Base-by-base conservation (phyloP, 2,113 vertebrate genomes). In the Perognathus longimembris region DNA sequence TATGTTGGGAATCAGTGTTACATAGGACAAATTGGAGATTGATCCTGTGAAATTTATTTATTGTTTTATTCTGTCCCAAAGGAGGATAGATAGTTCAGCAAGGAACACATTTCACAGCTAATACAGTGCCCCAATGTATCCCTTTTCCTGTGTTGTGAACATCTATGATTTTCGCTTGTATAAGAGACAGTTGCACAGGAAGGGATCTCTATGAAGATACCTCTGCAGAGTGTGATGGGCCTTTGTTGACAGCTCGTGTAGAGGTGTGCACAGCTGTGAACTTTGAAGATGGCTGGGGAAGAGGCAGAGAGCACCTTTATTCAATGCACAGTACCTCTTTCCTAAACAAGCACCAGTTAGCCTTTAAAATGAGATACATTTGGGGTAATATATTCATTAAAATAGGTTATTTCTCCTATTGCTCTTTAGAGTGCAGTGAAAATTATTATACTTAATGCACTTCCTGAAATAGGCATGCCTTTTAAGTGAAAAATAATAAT, bases 401-500 rank as follows among this genome's bases (percentile, higher is more conserved):
- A 92, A 86, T 18, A 20, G 8, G 71, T 86, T 64, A 71, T 92
- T 76, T 76, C 14, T 84, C 71, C 38, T 63, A 84, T 28, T 74
- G 18, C 36, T 90, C 34, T 89, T 93, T 77, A 84, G 8, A 70
- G n/a, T 38, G 7, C 3, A 59, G 18, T 45, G 28, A 5, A 73
- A 87, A 75, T 94, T 94, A 74, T 15, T 67, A 2, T 76, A 32
- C 64, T 22, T 45, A 40, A 89, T 76, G 2, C 2, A 32, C 63
- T 93, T 93, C 75, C 30, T 42, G 78, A 67, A 83, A 71, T 18
- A 77, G 45, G 4, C 1, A 45, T 38, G 11, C 17, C 50, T 75
- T 69, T 95, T 80, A 54, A 77, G 40, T 92, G 34, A 81, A 73
- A 87, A 88, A 82, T 85, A 66, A 45, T 74, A 42, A 24, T 66